Evolutionary conservation across 2,888 invertebrate genomes (phyloP), one percentile per base, ranked within the genome.

Genomic region (Archips crataeganus): DNA sequence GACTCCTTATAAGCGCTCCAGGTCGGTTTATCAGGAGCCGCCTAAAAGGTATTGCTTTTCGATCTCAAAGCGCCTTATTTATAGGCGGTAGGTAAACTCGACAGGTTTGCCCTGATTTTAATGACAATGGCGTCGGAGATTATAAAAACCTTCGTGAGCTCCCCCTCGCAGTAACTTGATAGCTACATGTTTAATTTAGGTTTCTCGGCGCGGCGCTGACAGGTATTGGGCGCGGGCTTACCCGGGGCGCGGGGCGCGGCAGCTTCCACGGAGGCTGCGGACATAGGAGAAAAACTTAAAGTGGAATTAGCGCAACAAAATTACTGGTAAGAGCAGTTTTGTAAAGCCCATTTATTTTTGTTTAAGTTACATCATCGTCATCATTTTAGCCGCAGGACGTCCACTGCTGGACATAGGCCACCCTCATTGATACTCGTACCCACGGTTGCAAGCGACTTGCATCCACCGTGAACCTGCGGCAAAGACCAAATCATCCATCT

Each of bases 41-140:
- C 67, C 54, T 68, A 72, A 72, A 72, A 67, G 72, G 62, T 68
- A 72, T 72, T 72, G 67, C 72, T 62, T 54, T 62, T 62, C 72
- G 72, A 67, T 72, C 67, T 72, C 23, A 67, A 68, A 62, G 67
- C 72, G 34, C 67, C 54, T 72, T 72, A 72, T 72, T 72, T 72
- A 72, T 72, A 45, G 63, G 62, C 62, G 45, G 61, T 32, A 68
- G 72, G 67, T 63, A 68, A 68, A 45, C 57, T 54, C 54, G 62
- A 62, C 57, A 62, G 72, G 70, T 64, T 70, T 49, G 59, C 67
- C 67, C 67, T 67, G 72, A 72, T 72, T 72, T 68, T 72, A 72
- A 72, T 72, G 57, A 72, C 57, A 72, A 72, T 63, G 67, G 62
- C 67, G 54, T 23, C 39, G 34, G 45, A 47, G 54, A 51, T 51